Evolutionary conservation across 1,140 invertebrate genomes (phyloP), one percentile per base, ranked within the genome.

Genomic region (Lasioglossum albipes): DNA sequence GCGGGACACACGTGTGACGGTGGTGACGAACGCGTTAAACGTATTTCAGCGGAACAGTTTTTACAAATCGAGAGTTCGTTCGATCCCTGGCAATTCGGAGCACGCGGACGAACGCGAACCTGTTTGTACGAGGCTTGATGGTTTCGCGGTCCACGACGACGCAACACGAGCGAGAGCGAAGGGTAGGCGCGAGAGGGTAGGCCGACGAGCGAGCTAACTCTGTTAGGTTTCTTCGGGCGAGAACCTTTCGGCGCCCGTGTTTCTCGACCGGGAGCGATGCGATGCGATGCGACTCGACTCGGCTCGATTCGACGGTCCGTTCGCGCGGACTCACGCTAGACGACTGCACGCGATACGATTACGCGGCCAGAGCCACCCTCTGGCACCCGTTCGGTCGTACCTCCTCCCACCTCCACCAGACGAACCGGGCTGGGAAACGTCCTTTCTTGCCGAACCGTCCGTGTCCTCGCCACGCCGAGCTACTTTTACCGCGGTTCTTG

Each of bases 261-360:
- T 2, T 54, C 13, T 20, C 52, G 13, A 64, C 27, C 73, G 45
- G 54, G 57, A 49, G 27, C 68, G 59, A 57, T 31, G 70, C 87
- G 88, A 85, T 70, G 66, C 84, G 88, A 86, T 85, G 12, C 45
- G 45, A 12, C 45, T 49, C 45, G 45, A 12, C 45, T 36, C 45
- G 45, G 2, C 45, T 12, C 45, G 45, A 85, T 74, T 71, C 84
- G 88, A 87, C 86, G 89, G 88, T 88, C 86, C 88, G 88, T 84
- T 80, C 86, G 83, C 83, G 85, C 86, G 80, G 90, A 91, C 89
- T 84, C 90, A 89, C 92, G 90, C 87, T 87, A 89, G 89, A 91
- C 92, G 89, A 93, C 92, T 93, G 92, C 90, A 90, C 90, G 88
- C 90, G 90, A 92, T 88, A 84, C 88, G 91, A 92, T 91, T 91